phyloP scores from a whole-genome alignment of 37 sponge, comb jelly and placozoan species.

The Beroe forskalii region DNA sequence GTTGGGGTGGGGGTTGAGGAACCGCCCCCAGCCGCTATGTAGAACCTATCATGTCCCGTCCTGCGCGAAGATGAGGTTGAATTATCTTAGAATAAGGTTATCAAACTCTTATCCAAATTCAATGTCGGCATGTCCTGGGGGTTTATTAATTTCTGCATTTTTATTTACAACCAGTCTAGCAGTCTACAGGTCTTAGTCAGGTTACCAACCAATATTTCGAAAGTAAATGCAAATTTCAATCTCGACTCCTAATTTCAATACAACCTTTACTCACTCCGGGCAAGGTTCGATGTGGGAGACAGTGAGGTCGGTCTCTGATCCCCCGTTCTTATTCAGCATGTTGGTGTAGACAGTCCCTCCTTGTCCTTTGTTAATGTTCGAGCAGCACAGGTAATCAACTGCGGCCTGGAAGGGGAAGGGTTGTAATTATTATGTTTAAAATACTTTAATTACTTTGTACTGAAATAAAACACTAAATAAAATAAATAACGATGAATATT shows the following conservation, averaged over 20 bases:
- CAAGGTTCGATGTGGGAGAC: slow-evolving; percentile 69
- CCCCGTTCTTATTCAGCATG: slow-evolving; percentile 81
- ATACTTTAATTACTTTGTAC: background rate
- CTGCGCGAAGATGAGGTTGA: too few species aligned
- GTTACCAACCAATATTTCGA: too few species aligned
- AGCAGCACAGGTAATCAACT: slow-evolving; percentile 61
- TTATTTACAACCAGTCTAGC: too few species aligned
- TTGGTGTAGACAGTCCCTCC: slow-evolving; percentile 78
- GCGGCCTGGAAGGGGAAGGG: background rate
- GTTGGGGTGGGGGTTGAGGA: background rate
- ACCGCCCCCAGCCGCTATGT: slow-evolving; percentile 66
- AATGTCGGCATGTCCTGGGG: too few species aligned
- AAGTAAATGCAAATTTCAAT: too few species aligned
- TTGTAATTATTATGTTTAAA: background rate
- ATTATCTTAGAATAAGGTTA: too few species aligned
- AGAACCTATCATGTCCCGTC: slow-evolving; percentile 59
- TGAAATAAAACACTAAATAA: background rate
- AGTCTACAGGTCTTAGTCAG: too few species aligned
- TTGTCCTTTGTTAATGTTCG: slow-evolving; percentile 51
- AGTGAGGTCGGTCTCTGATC: slow-evolving; percentile 74
- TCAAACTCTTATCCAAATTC: too few species aligned
- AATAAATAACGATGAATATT: too few species aligned
- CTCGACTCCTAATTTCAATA: too few species aligned
- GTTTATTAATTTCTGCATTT: too few species aligned
- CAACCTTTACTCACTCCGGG: slow-evolving; percentile 61